These are phyloP conservation scores for Hypothenemus hampei DNA, from an alignment of 1,140 invertebrate species.

Conservation along the genomic window DNA sequence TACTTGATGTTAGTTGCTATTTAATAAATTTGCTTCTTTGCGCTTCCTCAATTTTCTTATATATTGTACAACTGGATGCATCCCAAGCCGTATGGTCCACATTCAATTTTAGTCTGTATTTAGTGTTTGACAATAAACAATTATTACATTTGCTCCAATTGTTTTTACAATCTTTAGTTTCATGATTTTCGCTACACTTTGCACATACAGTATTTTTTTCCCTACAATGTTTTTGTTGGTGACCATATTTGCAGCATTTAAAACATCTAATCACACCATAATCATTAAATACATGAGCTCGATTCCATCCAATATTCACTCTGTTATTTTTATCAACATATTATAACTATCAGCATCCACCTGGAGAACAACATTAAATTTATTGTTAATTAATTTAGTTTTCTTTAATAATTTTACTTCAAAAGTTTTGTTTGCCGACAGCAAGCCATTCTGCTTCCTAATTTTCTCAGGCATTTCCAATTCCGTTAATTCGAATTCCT, in stretches of 20 bases:
- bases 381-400: neutral
- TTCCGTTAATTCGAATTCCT: neutral
- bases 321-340: neutral
- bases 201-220: neutral
- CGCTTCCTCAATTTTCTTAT: neutral
- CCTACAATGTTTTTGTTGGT: neutral
- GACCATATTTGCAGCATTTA: neutral
- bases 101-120: conserved; percentile 1
- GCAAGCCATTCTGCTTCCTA: neutral
- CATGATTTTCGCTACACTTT: neutral
- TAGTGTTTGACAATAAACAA: neutral
- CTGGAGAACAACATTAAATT: conserved; percentile 1
- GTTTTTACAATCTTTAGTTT: neutral
- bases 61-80: neutral
- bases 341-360: neutral
- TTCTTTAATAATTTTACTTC: neutral
- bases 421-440: neutral
- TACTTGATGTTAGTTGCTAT: neutral
- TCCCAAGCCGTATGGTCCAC: neutral
- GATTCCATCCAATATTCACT: conserved; percentile 5
- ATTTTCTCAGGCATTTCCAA: neutral
- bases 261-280: neutral
- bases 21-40: neutral
- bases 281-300: neutral
- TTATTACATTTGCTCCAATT: neutral